Conservation (phyloP, 1,140 invertebrate genomes). For the Eumeta japonica region DNA sequence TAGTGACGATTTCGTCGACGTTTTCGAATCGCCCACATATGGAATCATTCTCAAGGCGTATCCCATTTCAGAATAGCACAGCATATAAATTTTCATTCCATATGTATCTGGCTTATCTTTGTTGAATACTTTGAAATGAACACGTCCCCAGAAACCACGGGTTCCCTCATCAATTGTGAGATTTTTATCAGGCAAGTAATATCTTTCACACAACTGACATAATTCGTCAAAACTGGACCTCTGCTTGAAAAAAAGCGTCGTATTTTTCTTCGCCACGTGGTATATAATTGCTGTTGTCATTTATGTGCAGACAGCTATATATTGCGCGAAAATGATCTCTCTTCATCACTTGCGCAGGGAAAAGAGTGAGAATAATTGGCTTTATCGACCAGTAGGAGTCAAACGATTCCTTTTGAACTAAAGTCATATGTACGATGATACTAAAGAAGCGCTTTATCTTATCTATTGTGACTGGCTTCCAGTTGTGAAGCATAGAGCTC, state of each 20-base stretch:
- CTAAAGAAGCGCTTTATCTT: conserved; percentile 10
- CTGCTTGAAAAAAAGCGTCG: conserved; percentile 14
- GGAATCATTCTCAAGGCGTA: conserved; percentile 30
- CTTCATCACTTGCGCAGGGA: conserved; percentile 8
- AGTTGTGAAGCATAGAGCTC: conserved; percentile 9
- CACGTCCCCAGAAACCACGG: conserved; percentile 34
- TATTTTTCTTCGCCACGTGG: conserved; percentile 6
- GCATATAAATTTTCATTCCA: conserved; percentile 34
- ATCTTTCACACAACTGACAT: conserved; percentile 10
- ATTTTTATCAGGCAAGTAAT: conserved; percentile 22
- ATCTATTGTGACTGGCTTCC: conserved; percentile 10
- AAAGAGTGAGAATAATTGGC: conserved; percentile 9
- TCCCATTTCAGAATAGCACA: conserved; percentile 27
- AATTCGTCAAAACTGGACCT: conserved; percentile 12
- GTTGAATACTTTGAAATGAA: conserved; percentile 41
- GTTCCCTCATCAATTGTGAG: conserved; percentile 45
- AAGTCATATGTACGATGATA: conserved; percentile 12
- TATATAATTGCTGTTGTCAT: conserved; percentile 10
- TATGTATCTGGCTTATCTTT: conserved; percentile 35
- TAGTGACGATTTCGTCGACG: conserved; percentile 15
- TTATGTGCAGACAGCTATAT: conserved; percentile 11
- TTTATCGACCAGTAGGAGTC: conserved; percentile 13
- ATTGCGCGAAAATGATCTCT: conserved; percentile 7
- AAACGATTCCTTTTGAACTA: conserved; percentile 14
- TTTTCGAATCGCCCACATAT: no score